A percentile compares a stretch with the other conserved stretches of the same genome.
phyloP scores from a whole-genome alignment of 2,113 vertebrate genomes.

The Bos taurus region ARS-UCD2.0 NC_037343.1:25394501-25395000 shows the following conservation, averaged over 20 bases:
- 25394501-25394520: neutral
- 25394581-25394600: neutral
- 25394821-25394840: neutral
- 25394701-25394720: neutral
- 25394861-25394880: neutral
- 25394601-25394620: neutral
- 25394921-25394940: neutral
- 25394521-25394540: neutral
- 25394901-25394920: neutral
- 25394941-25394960: neutral
- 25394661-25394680: neutral
- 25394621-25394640: neutral
- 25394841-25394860: neutral
- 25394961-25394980: neutral
- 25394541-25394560: neutral
- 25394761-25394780: neutral
- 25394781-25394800: neutral
- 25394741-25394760: neutral
- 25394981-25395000: neutral
- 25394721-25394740: neutral
- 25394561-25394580: neutral
- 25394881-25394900: neutral
- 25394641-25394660: neutral
- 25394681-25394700: neutral
- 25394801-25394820: neutral